Base-by-base conservation (phyloP, 2,888 invertebrate species). In the Epirrhoe alternata region DNA sequence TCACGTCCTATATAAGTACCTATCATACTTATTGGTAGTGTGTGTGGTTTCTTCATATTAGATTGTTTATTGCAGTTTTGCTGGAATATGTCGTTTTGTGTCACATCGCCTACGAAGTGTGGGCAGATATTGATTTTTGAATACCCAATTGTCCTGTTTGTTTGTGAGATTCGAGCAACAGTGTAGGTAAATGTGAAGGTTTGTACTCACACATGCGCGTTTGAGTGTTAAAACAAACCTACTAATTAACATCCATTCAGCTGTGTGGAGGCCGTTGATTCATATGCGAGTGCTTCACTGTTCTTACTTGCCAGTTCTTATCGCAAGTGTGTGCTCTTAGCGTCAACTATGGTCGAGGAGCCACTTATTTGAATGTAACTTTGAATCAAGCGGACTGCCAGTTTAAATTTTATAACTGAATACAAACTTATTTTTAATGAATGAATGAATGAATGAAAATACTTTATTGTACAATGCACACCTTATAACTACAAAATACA, bases 171-270 rank as follows among this genome's bases (percentile, higher is more conserved):
- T 74, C 49, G 79, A 80, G 77, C 76, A 75, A 73, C 77, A 79
- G 78, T 80, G 79, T 82, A 42, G 38, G 38, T 42, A 81, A 82
- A 85, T 84, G 78, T 80, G 81, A 83, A 83, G 82, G 80, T 81
- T 82, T 78, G 78, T 64, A 67, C 74, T 70, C 69, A 63, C 72
- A 65, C 79, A 76, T 61, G 70, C 79, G 79, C 82, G 83, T 86
- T 76, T 76, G 84, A 84, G 85, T 85, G 86, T 85, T 86, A 85
- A 88, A 87, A 90, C 88, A 88, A 89, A 88, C 86, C 86, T 84
- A 89, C 86, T 90, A 90, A 91, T 90, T 90, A 90, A 86, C 91
- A 86, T 88, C 83, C 87, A 90, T 90, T 90, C 89, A 86, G 78
- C 82, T 87, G 88, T 88, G 88, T 86, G 84, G 86, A 87, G 89